These are phyloP conservation scores for Steinernema hermaphroditum DNA, from an alignment of 2,888 invertebrate genomes.

Conservation along the genomic window DNA sequence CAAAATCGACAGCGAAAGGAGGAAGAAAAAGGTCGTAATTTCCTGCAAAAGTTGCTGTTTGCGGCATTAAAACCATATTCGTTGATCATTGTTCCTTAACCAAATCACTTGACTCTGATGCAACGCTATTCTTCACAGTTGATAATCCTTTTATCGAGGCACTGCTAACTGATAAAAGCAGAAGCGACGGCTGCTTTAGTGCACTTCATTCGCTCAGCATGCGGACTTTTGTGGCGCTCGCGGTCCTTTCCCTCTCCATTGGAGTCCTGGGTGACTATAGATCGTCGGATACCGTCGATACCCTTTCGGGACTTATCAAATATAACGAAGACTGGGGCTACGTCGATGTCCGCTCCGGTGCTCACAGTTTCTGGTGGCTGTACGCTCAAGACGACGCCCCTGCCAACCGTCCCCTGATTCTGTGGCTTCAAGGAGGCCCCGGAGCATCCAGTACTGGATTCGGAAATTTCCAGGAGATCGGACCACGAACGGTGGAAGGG, in stretches of 20 bases:
- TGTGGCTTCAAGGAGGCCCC: conserved; percentile 87
- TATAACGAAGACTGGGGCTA: conserved; percentile 75
- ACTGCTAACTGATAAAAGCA: conserved; percentile 3
- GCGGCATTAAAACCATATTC: neutral
- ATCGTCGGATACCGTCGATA: conserved; percentile 20
- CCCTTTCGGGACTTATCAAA: conserved; percentile 19
- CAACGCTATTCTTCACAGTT: neutral
- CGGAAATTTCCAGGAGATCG: conserved; percentile 85
- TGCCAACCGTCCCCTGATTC: conserved; percentile 74
- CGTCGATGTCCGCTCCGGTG: conserved; percentile 76
- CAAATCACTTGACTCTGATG: neutral
- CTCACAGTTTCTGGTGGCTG: conserved; percentile 85
- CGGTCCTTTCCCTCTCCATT: neutral
- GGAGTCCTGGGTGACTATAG: neutral
- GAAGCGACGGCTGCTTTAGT: neutral
- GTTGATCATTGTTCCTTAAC: neutral
- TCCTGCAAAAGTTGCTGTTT: too few species aligned
- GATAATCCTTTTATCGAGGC: neutral
- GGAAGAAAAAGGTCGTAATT: too few species aligned
- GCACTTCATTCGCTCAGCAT: neutral
- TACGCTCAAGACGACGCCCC: conserved; percentile 71
- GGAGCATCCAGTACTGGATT: conserved; percentile 80
- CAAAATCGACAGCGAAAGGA: too few species aligned
- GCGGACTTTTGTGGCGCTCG: neutral
- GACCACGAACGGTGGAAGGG: conserved; percentile 70